Base-by-base conservation (phyloP, 92 coral and sea anemone genomes). In the Metridium senile region DNA sequence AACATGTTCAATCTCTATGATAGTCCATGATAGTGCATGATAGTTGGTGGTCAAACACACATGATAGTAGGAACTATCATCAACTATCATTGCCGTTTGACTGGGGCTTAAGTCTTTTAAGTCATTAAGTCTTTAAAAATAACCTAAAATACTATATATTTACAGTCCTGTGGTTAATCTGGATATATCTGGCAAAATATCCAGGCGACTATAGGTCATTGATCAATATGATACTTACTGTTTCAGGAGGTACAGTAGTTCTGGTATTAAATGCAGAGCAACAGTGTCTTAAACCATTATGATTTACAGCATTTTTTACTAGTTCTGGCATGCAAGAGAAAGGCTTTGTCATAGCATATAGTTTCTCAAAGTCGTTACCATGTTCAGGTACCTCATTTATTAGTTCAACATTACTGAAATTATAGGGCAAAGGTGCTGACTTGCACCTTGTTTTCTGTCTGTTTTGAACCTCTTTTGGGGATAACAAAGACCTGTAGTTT, bases 341-440 rank as follows among this genome's bases (percentile, higher is more conserved):
- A 59, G 97, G 97, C 28, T 89, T 82, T 21, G 97, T 91, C 81
- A 91, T 85, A 33, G 97, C 93, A 45, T 82, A 52, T 20, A 89
- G 76, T 70, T 81, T 82, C 26, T 89, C 89, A 54, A 58, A 72
- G 49, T 89, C 97, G 29, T 86, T 76, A n/a, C 93, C 85, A 66
- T 89, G 66, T 29, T 80, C 81, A 54, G 97, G 93, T 27, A 91
- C 85, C 23, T 80, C 73, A 45, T 52, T 71, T 27, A 91, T 82
- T 11, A 91, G 69, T 31, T 91, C 90, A 11, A 89, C 78, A 11
- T 75, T 70, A 70, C 93, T 91, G 62, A 91, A 91, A 86, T 89
- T 78, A 73, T 89, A 91, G 11, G 91, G 97, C 45, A 86, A 66
- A 43, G 93, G 97, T 4, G 97, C 97, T n/a, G 97, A 91, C 82